These are phyloP conservation scores for Gymnodraco acuticeps DNA, from an alignment of 2,797 vertebrate species.

Conservation along the genomic window DNA sequence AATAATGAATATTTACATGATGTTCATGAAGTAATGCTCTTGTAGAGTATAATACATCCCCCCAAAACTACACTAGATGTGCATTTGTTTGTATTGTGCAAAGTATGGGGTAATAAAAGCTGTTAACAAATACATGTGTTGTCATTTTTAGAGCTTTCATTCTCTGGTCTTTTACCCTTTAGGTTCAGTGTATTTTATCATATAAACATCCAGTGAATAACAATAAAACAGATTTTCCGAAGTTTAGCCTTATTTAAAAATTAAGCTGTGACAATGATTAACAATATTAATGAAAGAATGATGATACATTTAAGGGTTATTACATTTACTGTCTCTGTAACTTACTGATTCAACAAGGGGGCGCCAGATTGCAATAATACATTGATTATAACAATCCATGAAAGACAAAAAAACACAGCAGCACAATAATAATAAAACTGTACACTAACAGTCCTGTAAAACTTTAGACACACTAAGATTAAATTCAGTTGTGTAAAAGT, in stretches of 20 bases:
- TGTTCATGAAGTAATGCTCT: slow-evolving; percentile 77
- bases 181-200: too few species aligned
- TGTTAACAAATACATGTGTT: slow-evolving; percentile 35
- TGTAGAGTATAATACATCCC: slow-evolving; percentile 77
- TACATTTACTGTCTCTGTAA: neutral
- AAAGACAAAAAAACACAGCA: too few species aligned
- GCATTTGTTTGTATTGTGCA: slow-evolving; percentile 72
- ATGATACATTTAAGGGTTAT: too few species aligned
- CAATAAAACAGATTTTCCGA: too few species aligned
- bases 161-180: too few species aligned
- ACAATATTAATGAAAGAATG: neutral
- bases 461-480: neutral
- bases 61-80: slow-evolving; percentile 66
- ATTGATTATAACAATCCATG: too few species aligned
- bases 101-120: slow-evolving; percentile 72
- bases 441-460: too few species aligned
- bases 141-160: neutral
- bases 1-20: slow-evolving; percentile 62
- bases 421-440: too few species aligned
- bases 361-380: slow-evolving; percentile 29
- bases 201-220: too few species aligned
- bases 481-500: neutral
- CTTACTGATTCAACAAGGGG: slow-evolving; percentile 32
- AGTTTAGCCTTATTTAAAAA: neutral
- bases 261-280: neutral